Conservation (phyloP, 2,113 vertebrate species). For the Xenopus borealis region DNA sequence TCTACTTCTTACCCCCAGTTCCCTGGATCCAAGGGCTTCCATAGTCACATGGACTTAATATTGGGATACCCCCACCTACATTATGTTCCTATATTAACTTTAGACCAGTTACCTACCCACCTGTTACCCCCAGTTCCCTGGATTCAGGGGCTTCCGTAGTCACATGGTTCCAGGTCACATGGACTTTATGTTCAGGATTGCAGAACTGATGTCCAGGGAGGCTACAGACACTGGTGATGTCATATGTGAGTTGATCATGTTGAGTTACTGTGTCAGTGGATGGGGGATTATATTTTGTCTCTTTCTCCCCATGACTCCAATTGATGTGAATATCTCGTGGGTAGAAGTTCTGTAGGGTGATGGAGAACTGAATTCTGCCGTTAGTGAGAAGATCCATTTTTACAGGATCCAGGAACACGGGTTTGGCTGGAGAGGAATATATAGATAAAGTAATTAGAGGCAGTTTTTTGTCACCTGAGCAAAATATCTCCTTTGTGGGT, state of each 20-base stretch:
- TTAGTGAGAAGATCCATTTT: not conserved
- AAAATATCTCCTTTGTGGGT: too few relatives aligned
- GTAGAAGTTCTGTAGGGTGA: constrained; percentile 14
- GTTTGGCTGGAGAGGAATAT: constrained; percentile 5
- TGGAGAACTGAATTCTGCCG: not conserved
- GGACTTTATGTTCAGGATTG: not conserved
- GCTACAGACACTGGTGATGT: not conserved
- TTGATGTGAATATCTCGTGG: constrained; percentile 1
- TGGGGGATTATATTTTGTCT: too few relatives aligned
- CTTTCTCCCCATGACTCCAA: not conserved
- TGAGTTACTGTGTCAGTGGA: too few relatives aligned
- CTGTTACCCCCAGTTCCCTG: constrained; percentile 1
- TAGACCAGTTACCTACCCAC: not conserved
- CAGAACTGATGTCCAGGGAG: not conserved
- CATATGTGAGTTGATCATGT: too few relatives aligned
- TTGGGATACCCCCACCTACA: too few relatives aligned
- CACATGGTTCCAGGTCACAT: constrained; percentile 8
- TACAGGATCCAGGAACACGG: not conserved
- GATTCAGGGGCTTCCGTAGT: not conserved
- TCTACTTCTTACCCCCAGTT: too few relatives aligned
- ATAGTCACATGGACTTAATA: constrained; percentile 8
- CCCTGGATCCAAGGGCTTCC: not conserved
- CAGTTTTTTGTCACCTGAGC: too few relatives aligned
- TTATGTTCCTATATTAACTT: too few relatives aligned
- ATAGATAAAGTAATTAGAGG: too few relatives aligned